phyloP scores from a whole-genome alignment of 2,113 vertebrate genomes.

The Lampris incognitus region DNA sequence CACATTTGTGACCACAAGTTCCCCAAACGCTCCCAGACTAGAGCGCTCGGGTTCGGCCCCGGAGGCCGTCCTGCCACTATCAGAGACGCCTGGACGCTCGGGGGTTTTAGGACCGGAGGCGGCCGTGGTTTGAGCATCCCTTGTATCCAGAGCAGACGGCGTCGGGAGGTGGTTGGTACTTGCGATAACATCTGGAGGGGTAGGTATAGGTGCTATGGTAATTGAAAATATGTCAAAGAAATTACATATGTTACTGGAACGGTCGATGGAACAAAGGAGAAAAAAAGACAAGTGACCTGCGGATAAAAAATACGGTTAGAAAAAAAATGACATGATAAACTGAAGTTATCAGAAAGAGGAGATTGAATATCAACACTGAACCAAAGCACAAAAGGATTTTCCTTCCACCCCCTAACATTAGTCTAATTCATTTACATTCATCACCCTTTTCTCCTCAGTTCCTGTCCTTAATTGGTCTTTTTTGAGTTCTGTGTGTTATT shows the following conservation, averaged over 20 bases:
- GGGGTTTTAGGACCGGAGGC: conserved; percentile 10
- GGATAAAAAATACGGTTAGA: conserved; percentile 43
- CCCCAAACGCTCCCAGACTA: background rate
- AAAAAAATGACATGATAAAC: conserved; percentile 8
- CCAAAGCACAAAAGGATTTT: background rate
- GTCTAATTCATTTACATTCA: background rate
- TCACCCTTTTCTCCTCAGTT: background rate
- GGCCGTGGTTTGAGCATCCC: conserved; percentile 27
- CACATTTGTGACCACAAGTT: conserved; percentile 53
- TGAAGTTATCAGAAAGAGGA: background rate
- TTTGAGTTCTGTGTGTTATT: background rate
- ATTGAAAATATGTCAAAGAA: conserved; percentile 74
- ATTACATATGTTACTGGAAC: conserved; percentile 21
- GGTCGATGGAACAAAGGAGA: conserved; percentile 37
- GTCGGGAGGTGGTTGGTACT: conserved; percentile 62
- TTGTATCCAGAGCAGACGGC: conserved; percentile 39
- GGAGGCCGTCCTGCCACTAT: conserved; percentile 25
- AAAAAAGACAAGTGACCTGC: conserved; percentile 34
- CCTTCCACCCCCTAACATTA: background rate
- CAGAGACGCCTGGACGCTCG: conserved; percentile 28
- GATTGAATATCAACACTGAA: background rate
- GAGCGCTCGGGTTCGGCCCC: conserved; percentile 53
- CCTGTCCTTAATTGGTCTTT: background rate
- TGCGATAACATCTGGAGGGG: conserved; percentile 68
- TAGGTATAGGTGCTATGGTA: conserved; percentile 71